These are phyloP conservation scores for Dorcus parallelipipedus DNA, from an alignment of 2,888 invertebrate genomes.

Conservation along the genomic window DNA sequence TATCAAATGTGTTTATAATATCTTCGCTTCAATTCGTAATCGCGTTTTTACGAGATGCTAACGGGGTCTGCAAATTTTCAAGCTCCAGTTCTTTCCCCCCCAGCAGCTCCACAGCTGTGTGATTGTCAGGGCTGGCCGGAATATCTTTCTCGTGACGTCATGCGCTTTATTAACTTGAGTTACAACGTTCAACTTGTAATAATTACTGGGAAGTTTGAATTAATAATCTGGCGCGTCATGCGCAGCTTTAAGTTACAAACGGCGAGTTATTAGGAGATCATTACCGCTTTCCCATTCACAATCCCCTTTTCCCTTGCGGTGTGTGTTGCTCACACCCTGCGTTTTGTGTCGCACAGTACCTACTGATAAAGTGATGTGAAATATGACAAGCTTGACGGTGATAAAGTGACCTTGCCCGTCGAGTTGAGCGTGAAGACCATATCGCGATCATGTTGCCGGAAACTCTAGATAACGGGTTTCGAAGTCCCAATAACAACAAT, in stretches of 20 bases:
- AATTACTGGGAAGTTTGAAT: not conserved
- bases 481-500: slow-evolving; percentile 46
- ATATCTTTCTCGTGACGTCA: slow-evolving; percentile 11
- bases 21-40: no score
- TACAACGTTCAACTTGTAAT: not conserved
- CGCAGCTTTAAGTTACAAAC: not conserved
- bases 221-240: not conserved
- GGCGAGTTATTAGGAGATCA: not conserved
- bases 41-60: no score
- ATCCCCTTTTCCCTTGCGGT: not conserved
- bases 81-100: not conserved
- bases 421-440: not conserved
- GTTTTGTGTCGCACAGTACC: not conserved
- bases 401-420: slow-evolving; percentile 4
- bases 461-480: slow-evolving; percentile 43
- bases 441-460: slow-evolving; percentile 38
- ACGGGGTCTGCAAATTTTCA: not conserved
- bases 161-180: not conserved
- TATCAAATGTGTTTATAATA: no score
- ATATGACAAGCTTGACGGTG: slow-evolving; percentile 10
- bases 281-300: not conserved
- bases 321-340: not conserved
- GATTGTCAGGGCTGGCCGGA: not conserved
- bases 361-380: slow-evolving; percentile 7
- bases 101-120: not conserved